Conservation (phyloP, 2,888 invertebrate genomes). For the Papilio demoleus region DNA sequence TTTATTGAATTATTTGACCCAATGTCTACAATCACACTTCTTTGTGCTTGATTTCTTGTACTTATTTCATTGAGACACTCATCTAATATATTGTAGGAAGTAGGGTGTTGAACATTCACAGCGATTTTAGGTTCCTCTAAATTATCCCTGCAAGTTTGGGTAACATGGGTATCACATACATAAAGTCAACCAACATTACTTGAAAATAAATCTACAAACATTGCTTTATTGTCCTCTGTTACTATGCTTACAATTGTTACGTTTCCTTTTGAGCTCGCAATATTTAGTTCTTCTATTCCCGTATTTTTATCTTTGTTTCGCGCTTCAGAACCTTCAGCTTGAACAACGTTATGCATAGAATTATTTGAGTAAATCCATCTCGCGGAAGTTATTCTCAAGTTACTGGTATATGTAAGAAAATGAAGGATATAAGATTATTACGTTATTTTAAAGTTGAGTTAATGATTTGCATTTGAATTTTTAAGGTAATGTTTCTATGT, state of each 20-base stretch:
- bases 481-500: not conserved
- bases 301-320: not conserved
- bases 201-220: not conserved
- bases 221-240: not conserved
- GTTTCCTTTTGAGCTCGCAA: not conserved
- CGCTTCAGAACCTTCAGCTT: not conserved
- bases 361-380: not conserved
- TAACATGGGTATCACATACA: not conserved
- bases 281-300: not conserved
- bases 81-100: not conserved
- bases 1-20: not conserved
- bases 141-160: not conserved
- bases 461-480: not conserved
- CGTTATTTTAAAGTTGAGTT: not conserved
- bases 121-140: too few species aligned
- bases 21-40: not conserved
- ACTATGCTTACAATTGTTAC: not conserved
- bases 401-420: not conserved
- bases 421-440: too few species aligned
- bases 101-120: not conserved
- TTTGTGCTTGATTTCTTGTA: not conserved
- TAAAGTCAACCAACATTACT: not conserved
- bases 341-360: not conserved
- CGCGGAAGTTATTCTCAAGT: not conserved
- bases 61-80: not conserved